Evolutionary conservation across 1,140 invertebrate species (phyloP).

Genomic region (Drosophila persimilis): DNA sequence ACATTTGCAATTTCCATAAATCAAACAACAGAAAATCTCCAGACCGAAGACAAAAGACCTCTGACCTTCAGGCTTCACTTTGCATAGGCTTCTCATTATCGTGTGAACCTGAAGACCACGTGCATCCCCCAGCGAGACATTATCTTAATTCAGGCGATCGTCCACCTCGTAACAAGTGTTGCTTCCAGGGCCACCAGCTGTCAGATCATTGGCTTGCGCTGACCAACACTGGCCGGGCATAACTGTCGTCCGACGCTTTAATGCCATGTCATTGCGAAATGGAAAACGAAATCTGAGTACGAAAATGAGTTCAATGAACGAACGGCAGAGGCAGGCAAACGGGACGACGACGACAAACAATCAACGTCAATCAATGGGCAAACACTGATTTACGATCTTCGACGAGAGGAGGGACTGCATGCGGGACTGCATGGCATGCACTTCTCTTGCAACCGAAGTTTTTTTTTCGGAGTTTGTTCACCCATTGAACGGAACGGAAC

Average conservation of each 20-base stretch:
- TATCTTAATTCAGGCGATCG: conserved; percentile 19
- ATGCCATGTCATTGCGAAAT: conserved; percentile 26
- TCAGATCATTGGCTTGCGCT: conserved; percentile 7
- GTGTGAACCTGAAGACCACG: conserved; percentile 26
- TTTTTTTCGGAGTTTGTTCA: conserved; percentile 53
- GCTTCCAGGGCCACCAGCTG: conserved; percentile 26
- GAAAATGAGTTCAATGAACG: conserved; percentile 60
- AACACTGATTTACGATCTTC: conserved; percentile 41
- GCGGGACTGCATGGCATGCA: too few species aligned
- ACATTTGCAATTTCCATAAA: conserved; percentile 29
- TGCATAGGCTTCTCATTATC: conserved; percentile 34
- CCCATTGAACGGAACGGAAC: conserved; percentile 30
- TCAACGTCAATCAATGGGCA: conserved; percentile 65
- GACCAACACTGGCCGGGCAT: background rate
- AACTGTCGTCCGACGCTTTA: conserved; percentile 7
- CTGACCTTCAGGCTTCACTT: conserved; percentile 34
- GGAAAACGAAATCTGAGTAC: conserved; percentile 25
- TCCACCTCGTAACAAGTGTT: conserved; percentile 7
- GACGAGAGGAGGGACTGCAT: too few species aligned
- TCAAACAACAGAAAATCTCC: conserved; percentile 13
- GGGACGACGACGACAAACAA: conserved; percentile 37
- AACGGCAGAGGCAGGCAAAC: conserved; percentile 17
- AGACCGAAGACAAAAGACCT: conserved; percentile 1
- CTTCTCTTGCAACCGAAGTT: conserved; percentile 27
- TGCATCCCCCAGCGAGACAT: conserved; percentile 14